Conservation (phyloP, 2,113 vertebrate genomes). For the cattle (Bos taurus) region ARS-UCD2.0 NC_037330.1:119449001-119449500, state of each 20-base stretch:
- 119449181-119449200: accelerated
- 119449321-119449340: not conserved
- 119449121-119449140: not conserved
- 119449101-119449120: not conserved
- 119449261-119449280: not conserved
- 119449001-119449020: too few relatives aligned
- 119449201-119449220: not conserved
- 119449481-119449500: not conserved
- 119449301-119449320: not conserved
- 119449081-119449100: not conserved
- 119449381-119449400: not conserved
- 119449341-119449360: not conserved
- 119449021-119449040: not conserved
- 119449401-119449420: accelerated
- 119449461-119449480: not conserved
- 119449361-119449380: not conserved
- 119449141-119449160: not conserved
- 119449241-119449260: not conserved
- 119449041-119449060: not conserved
- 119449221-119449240: not conserved
- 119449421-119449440: not conserved
- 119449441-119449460: not conserved
- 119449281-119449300: not conserved
- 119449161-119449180: not conserved
- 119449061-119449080: not conserved